Evolutionary conservation across 2,113 vertebrate species (phyloP), one percentile per base, ranked within the genome.

Genomic region (Donacobius atricapilla): DNA sequence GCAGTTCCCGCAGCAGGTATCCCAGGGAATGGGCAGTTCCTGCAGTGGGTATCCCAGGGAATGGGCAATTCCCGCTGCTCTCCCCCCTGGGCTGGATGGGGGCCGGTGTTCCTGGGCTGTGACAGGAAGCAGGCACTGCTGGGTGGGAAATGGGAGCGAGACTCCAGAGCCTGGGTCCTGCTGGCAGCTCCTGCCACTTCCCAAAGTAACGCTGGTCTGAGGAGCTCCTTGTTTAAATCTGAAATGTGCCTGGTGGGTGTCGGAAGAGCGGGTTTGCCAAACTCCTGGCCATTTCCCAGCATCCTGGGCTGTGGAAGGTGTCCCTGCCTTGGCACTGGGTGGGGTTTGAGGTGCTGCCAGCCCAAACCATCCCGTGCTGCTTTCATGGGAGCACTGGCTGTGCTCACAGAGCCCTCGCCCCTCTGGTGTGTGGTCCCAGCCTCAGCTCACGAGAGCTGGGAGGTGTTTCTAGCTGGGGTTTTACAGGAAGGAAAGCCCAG

Each of bases 101-200:
- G 19, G 19, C 16, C 0, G 8, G 18, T 18, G 1, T 12, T 40
- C 69, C 57, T 47, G 23, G 14, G 96, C 66, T 54, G 94, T 85
- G 97, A 83, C 83, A 18, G 83, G 60, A 61, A 79, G 51, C 44
- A 5, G 85, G 83, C 76, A 16, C 66, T 64, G 65, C 20, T 60
- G 95, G 89, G 89, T 91, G 94, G 95, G 85, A 95, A 95, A 89
- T 78, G 53, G 48, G 84, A 58, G 88, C 22, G 40, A 77, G 68
- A 63, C 81, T 53, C 75, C 83, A 90, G 63, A 40, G 8, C 16
- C 44, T 54, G 4, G 3, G 30, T 40, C 2, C 0, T 31, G 19
- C 15, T 71, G 83, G 76, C 82, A 92, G 40, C 69, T 87, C 17
- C 60, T 42, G 47, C 14, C 5, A 1, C 24, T 73, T 47, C 4